Evolutionary conservation across 2,113 vertebrate genomes (phyloP), one percentile per base, ranked within the genome.

Genomic region (Entelurus aequoreus): DNA sequence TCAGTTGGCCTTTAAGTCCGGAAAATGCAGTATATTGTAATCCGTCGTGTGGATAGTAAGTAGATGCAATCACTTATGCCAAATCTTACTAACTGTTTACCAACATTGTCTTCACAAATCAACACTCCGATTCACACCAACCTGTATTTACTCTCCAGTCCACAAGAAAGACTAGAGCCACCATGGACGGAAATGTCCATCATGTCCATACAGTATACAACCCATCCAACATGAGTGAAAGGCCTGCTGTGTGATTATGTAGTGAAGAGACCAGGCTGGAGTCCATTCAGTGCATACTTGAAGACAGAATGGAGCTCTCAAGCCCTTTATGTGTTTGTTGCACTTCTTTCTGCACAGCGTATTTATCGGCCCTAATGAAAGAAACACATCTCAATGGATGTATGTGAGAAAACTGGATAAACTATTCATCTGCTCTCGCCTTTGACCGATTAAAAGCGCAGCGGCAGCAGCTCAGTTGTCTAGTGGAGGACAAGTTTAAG

Each of bases 281-380:
- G 54, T 77, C 78, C 48, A 75, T 84, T 83, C 68, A 88, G 35
- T 36, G 58, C 74, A 49, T 67, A 69, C 79, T 84, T 74, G 62
- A 68, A 58, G 53, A 65, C 10, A 77, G 66, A 84, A 77, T 76
- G 74, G 75, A 62, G 75, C 74, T 75, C 68, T 80, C 73, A 66
- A 68, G 69, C 56, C 68, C 63, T 74, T 62, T 63, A 68, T 19
- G 50, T 50, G 47, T 19, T 55, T 53, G 62, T 47, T 59, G 21
- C 42, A 50, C 55, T 56, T 50, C 77, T 74, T 80, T 73, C 70
- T 63, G 52, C 68, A 70, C 46, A 67, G 49, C 46, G 56, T 57
- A 76, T 77, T 81, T 77, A 78, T 75, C 57, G 75, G 48, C 61
- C 6, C 38, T 28, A 64, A 35, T 63, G 48, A 81, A 82, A 71